Conservation (phyloP, 2,113 vertebrate genomes). For the Shinisaurus crocodilurus region DNA sequence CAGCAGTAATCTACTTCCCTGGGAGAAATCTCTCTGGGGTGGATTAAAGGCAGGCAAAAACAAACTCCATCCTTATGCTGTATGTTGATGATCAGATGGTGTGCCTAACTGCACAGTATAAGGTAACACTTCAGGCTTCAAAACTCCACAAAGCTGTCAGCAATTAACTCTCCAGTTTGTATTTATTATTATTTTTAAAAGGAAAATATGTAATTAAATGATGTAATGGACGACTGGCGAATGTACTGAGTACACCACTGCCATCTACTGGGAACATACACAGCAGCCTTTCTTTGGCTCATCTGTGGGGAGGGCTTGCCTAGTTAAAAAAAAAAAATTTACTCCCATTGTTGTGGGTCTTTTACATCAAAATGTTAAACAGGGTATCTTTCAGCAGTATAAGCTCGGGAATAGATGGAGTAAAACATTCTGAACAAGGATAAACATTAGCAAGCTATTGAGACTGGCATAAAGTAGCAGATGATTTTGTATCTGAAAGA, state of each 20-base stretch:
- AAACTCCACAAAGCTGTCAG: neutral
- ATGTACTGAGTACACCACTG: neutral
- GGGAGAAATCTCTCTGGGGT: neutral
- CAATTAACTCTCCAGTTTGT: neutral
- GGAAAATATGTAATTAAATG: neutral
- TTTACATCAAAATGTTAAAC: neutral
- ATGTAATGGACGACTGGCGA: neutral
- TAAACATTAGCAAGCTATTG: neutral
- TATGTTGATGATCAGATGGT: neutral
- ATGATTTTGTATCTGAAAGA: neutral
- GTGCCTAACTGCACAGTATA: neutral
- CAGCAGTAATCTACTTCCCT: neutral
- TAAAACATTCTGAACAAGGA: neutral
- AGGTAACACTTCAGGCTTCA: neutral
- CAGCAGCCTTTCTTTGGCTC: neutral
- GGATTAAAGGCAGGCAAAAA: neutral
- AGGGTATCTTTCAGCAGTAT: neutral
- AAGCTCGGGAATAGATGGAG: no score
- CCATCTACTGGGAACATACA: conserved; percentile 6
- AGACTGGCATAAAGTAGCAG: neutral
- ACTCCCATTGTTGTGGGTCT: neutral
- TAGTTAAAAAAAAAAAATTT: neutral
- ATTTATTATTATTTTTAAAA: neutral
- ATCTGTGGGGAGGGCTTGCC: neutral
- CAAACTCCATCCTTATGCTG: neutral